Percentiles rank a stretch among this genome's conserved stretches.
Evolutionary conservation across 2,888 invertebrate genomes (phyloP).

Genomic region (Sphaerophoria rueppellii): DNA sequence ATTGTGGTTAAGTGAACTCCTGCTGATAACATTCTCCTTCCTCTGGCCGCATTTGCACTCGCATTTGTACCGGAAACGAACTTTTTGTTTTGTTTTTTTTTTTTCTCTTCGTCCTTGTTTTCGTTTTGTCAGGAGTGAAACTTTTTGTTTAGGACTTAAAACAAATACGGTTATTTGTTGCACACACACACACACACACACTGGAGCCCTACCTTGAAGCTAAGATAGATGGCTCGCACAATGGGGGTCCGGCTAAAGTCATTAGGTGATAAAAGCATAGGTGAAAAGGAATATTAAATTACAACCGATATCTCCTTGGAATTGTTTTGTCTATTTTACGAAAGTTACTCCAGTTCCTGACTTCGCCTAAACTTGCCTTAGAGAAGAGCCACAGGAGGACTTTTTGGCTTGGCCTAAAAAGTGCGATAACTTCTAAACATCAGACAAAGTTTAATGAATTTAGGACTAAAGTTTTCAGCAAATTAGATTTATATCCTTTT

Average conservation of each 20-base stretch:
- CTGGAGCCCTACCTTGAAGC: no score
- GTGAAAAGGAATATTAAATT: constrained; percentile 73
- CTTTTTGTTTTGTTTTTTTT: constrained; percentile 36
- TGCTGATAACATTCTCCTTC: constrained; percentile 48
- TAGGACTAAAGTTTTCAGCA: constrained; percentile 65
- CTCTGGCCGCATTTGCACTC: not conserved
- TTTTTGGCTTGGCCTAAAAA: constrained; percentile 40
- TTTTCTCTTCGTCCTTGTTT: constrained; percentile 1
- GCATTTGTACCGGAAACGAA: constrained; percentile 53
- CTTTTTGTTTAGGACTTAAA: constrained; percentile 53
- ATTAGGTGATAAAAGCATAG: constrained; percentile 73
- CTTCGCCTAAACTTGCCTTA: constrained; percentile 50
- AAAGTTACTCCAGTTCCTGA: constrained; percentile 42
- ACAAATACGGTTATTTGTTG: constrained; percentile 67
- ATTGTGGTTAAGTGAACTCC: constrained; percentile 51
- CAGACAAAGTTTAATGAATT: constrained; percentile 67
- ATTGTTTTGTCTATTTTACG: constrained; percentile 46
- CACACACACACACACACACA: constrained; percentile 1
- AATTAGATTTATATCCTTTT: constrained; percentile 68
- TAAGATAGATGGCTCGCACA: constrained; percentile 28
- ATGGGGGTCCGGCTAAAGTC: constrained; percentile 65
- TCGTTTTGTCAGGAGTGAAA: constrained; percentile 29
- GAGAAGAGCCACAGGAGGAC: constrained; percentile 54
- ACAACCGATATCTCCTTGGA: constrained; percentile 45
- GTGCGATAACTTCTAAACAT: constrained; percentile 41